phyloP scores from a whole-genome alignment of 2,113 vertebrate species.

The Anthoscopus minutus region DNA sequence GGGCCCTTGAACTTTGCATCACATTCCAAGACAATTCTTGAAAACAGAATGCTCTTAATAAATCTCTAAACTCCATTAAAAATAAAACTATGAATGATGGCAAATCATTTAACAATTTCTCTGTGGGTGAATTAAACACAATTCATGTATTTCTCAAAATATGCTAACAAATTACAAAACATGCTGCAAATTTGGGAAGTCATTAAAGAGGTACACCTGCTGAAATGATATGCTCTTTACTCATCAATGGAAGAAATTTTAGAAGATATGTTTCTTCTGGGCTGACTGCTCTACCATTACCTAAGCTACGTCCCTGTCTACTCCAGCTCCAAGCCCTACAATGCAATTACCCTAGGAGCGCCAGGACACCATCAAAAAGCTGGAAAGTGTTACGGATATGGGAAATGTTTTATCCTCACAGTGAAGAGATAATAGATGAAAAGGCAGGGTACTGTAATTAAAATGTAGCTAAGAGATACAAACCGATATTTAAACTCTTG shows the following conservation, averaged over 20 bases:
- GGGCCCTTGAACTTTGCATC: not conserved
- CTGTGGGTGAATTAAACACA: not conserved
- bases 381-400: not conserved
- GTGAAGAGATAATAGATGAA: not conserved
- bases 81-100: not conserved
- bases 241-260: not conserved
- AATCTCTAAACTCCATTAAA: not conserved
- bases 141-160: not conserved
- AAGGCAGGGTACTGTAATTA: not conserved
- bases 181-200: not conserved
- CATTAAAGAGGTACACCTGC: not conserved
- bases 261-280: not conserved
- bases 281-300: not conserved
- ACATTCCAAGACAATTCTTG: not conserved
- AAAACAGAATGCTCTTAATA: not conserved
- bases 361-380: not conserved
- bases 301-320: not conserved
- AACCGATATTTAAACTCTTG: not conserved
- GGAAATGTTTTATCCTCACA: not conserved
- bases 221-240: not conserved
- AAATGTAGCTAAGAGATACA: not conserved
- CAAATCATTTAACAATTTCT: not conserved
- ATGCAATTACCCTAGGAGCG: not conserved
- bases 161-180: not conserved
- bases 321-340: not conserved